These are phyloP conservation scores for Anser cygnoides DNA, from an alignment of 2,113 vertebrate genomes.

Conservation along the genomic window DNA sequence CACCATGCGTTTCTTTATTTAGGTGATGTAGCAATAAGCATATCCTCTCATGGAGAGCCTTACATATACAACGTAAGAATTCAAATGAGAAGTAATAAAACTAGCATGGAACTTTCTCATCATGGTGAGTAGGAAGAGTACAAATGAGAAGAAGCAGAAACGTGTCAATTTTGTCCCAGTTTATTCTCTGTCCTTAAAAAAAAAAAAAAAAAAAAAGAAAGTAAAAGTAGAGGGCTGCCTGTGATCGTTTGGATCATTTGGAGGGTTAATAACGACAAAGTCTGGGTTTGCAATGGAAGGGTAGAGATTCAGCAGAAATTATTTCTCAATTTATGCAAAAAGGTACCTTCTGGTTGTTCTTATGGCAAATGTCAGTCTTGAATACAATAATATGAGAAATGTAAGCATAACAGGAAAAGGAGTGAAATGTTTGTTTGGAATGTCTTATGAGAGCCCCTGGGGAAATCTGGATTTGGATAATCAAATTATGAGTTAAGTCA, in stretches of 20 bases:
- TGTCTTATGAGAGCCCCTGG: neutral
- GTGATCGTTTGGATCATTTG: neutral
- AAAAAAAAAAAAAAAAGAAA: neutral
- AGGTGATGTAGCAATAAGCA: neutral
- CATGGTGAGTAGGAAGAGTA: neutral
- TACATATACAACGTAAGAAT: neutral
- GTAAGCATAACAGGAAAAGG: neutral
- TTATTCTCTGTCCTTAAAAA: neutral
- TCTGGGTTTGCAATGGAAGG: neutral
- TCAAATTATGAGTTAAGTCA: constrained; percentile 17
- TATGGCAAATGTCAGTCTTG: neutral
- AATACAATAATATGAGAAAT: neutral
- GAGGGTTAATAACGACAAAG: neutral
- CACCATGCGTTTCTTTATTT: neutral
- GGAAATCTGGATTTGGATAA: constrained; percentile 42
- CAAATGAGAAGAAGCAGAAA: neutral
- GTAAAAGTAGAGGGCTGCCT: neutral
- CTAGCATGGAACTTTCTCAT: neutral
- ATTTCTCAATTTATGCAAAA: neutral
- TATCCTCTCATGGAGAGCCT: neutral
- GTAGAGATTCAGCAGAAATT: neutral
- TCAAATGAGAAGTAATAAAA: neutral
- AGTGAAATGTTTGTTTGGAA: constrained; percentile 10
- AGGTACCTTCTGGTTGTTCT: neutral
- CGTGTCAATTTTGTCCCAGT: neutral